Conservation (phyloP, 2,888 invertebrate genomes). For the Escarpia spicata region DNA sequence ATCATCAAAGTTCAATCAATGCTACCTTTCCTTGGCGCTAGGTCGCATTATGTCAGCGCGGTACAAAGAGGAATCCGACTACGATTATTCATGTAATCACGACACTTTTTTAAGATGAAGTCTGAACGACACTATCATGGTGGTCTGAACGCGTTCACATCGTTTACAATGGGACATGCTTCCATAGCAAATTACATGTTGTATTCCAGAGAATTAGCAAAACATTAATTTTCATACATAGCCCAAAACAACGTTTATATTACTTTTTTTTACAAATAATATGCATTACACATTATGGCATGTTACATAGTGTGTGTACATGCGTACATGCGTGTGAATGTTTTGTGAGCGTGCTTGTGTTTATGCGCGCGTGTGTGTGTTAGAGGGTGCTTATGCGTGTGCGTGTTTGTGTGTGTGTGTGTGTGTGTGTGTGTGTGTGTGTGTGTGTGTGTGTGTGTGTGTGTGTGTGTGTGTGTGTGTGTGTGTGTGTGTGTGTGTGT, state of each 20-base stretch:
- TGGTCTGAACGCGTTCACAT: neutral
- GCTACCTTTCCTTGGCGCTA: neutral
- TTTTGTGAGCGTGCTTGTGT: conserved; percentile 22
- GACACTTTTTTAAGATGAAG: neutral
- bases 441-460: conserved; percentile 18
- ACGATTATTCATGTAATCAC: neutral
- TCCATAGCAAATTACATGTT: neutral
- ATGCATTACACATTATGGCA: neutral
- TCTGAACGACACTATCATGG: neutral
- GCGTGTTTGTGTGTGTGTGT: neutral
- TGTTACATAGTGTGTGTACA: neutral
- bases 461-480: conserved; percentile 22
- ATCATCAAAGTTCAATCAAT: neutral
- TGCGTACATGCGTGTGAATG: neutral
- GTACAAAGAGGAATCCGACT: neutral
- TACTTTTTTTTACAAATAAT: neutral
- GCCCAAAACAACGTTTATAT: neutral
- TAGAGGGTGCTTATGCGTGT: conserved; percentile 21
- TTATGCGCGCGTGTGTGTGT: conserved; percentile 16
- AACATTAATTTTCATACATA: neutral
- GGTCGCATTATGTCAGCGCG: neutral
- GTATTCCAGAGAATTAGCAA: neutral
- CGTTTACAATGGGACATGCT: neutral
- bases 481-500: conserved; percentile 23
- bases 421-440: conserved; percentile 24